Base-by-base conservation (phyloP, 2,113 vertebrate species). In the Emberiza fucata region DNA sequence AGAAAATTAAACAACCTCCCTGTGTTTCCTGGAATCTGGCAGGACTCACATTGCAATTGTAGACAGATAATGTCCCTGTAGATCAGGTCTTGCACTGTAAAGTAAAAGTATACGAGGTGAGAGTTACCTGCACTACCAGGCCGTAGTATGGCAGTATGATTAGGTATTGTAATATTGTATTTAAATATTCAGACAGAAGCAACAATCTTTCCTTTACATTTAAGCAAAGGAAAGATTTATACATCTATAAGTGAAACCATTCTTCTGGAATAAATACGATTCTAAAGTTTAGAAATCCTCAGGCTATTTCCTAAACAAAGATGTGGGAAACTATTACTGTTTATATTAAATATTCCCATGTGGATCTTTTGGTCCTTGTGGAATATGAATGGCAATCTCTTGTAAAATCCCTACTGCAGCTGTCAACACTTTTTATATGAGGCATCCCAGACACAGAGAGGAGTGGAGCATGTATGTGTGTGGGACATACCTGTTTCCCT, bases 321-420 rank as follows among this genome's bases (percentile, higher is more conserved):
- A 98, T 98, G 98, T 98, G 98, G 98, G 98, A 98, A 98, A 98
- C 98, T 98, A 97, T 98, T 98, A 97, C 98, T 98, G 98, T 98
- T 98, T 98, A 98, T 97, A 96, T 97, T 98, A 97, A 98, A 98
- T 97, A 98, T 98, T 98, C 97, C 93, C 97, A 96, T 96, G 97
- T 90, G 97, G 96, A 97, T 94, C 93, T 96, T 96, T 88, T 90
- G 75, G 92, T 94, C 95, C 94, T 93, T 95, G 88, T 95, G 88
- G 97, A 92, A 96, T 97, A 97, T 97, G 96, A 98, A 97, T 97
- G 96, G 94, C 86, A 94, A 81, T 78, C 63, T 96, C 89, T 95
- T 97, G 88, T 93, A 95, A 94, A 96, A 92, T 94, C 73, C 50
- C 88, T 96, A 77, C 95, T 81, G 79, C 40, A 95, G 81, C 81